Evolutionary conservation across 2,888 invertebrate genomes (phyloP), one percentile per base, ranked within the genome.

Genomic region (Polyommatus icarus): DNA sequence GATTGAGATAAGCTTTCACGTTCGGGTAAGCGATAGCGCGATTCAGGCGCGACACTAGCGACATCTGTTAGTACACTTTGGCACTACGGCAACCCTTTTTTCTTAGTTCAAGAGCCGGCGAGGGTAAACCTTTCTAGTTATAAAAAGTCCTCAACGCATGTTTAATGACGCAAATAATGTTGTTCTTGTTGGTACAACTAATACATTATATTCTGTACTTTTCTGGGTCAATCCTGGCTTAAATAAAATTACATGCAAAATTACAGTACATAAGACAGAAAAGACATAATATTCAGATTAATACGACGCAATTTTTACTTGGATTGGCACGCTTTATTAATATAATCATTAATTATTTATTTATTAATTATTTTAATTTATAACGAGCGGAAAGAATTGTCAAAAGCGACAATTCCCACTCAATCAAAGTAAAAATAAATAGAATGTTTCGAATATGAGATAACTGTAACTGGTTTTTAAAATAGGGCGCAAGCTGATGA

Each of bases 391-490:
- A 40, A 10, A 40, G 8, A 40, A 40, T 40, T 8, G 8, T 40
- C 40, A 40, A 24, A 24, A 24, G 24, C 24, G 24, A 24, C 1
- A 24, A 24, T 24, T 24, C 24, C 24, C 24, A 24, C 24, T 24
- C 24, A 24, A 24, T 24, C 24, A 24, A 1, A 24, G 24, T 1
- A 24, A 24, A 24, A 24, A 24, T 24, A n/a, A n/a, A n/a, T 10
- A 4, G 20, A 61, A 61, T 24, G 20, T 24, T 0, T 12, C 29
- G 67, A 29, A 67, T 67, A 29, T 67, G 67, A 67, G 29, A 67
- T 67, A 67, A 67, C 67, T 15, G 61, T 61, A 61, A 61, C 61
- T 61, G 61, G 61, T 61, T 61, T 61, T 61, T 67, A 29, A 67
- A 67, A 67, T 67, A 29, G 67, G 15, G 18, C 32, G 67, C 29